Conservation (phyloP, 2,113 vertebrate species). For the Engraulis encrasicolus region DNA sequence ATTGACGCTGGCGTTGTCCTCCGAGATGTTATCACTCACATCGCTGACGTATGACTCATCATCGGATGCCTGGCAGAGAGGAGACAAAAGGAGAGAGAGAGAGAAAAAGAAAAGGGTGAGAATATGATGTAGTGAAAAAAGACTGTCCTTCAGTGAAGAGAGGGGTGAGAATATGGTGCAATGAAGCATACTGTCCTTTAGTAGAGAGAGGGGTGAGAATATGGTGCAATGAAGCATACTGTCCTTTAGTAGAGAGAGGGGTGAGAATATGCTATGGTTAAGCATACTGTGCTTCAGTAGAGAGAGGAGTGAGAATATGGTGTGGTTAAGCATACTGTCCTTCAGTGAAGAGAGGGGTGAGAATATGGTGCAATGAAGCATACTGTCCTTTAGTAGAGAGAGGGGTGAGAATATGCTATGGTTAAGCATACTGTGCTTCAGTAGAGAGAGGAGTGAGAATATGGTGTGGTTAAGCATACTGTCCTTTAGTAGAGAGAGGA, state of each 20-base stretch:
- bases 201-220: background rate
- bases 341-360: background rate
- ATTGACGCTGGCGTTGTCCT: slow-evolving; percentile 98
- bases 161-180: background rate
- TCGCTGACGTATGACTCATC: slow-evolving; percentile 99
- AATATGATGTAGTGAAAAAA: background rate
- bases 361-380: too few relatives aligned
- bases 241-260: background rate
- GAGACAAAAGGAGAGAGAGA: slow-evolving; percentile 50
- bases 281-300: background rate
- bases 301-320: background rate
- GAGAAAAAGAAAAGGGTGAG: slow-evolving; percentile 8
- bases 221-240: too few relatives aligned
- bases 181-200: too few relatives aligned
- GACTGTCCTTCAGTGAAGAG: background rate
- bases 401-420: too few relatives aligned
- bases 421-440: too few relatives aligned
- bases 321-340: too few relatives aligned
- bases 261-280: background rate
- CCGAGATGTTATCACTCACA: slow-evolving; percentile 99
- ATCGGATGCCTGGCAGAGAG: slow-evolving; percentile 86
- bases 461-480: too few relatives aligned
- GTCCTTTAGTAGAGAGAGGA: too few relatives aligned
- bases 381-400: too few relatives aligned
- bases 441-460: too few relatives aligned